Evolutionary conservation across 2,888 invertebrate genomes (phyloP).

Genomic region (Yponomeuta sedellus): DNA sequence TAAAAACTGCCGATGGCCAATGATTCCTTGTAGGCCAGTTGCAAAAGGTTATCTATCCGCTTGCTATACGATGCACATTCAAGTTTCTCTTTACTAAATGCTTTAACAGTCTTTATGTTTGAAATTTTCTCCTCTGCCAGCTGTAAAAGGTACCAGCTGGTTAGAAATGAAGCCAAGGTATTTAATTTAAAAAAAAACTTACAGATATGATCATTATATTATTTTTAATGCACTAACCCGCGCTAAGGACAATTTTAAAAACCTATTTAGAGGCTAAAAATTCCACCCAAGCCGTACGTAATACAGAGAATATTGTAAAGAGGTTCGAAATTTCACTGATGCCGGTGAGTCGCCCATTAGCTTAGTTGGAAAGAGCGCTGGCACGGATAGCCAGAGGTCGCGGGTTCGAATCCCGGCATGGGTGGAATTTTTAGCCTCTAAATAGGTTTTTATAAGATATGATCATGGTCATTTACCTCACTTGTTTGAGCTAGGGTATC

Average conservation of each 20-base stretch:
- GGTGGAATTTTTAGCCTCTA: too few species aligned
- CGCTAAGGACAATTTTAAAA: too few species aligned
- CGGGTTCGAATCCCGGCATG: too few species aligned
- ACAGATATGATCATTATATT: too few species aligned
- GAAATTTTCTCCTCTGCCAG: constrained; percentile 94
- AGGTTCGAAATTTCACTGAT: too few species aligned
- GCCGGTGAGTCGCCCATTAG: too few species aligned
- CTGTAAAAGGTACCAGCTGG: constrained; percentile 45
- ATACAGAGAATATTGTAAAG: too few species aligned
- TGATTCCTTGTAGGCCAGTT: constrained; percentile 90
- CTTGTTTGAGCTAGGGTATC: constrained; percentile 79
- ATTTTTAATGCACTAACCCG: too few species aligned
- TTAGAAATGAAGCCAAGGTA: constrained; percentile 23
- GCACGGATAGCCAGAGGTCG: too few species aligned
- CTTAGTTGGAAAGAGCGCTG: too few species aligned
- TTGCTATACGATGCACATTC: constrained; percentile 83
- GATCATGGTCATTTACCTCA: constrained; percentile 37
- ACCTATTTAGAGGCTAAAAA: too few species aligned
- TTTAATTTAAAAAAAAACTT: neutral
- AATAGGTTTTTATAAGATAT: neutral
- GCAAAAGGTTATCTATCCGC: constrained; percentile 83
- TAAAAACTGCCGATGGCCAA: constrained; percentile 92
- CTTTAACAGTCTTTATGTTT: constrained; percentile 94
- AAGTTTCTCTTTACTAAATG: constrained; percentile 89
- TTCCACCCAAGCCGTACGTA: too few species aligned